Evolutionary conservation across 2,888 invertebrate species (phyloP).

Genomic region (Uropetala carovei): DNA sequence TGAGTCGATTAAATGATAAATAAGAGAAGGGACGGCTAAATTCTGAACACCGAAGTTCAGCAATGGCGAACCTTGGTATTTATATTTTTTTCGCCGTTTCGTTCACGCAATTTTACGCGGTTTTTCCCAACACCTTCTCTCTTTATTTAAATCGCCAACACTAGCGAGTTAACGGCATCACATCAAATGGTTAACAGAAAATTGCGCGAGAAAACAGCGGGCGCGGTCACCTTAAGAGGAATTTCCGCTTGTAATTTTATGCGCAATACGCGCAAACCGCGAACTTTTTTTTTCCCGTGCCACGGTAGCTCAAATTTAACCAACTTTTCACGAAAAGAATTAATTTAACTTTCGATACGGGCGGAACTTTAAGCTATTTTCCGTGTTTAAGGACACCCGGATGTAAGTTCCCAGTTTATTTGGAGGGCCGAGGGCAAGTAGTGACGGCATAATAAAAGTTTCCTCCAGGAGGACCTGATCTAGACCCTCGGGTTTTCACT

Average conservation of each 20-base stretch:
- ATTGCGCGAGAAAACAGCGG: too few relatives aligned
- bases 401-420: background rate
- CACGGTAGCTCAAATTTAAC: background rate
- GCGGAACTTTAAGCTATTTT: background rate
- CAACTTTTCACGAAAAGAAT: background rate
- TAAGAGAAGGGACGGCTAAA: too few relatives aligned
- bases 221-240: too few relatives aligned
- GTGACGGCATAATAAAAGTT: background rate
- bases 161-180: too few relatives aligned
- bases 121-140: background rate
- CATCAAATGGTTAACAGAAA: too few relatives aligned
- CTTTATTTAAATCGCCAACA: background rate
- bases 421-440: background rate
- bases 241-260: too few relatives aligned
- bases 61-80: too few relatives aligned
- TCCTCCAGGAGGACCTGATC: background rate
- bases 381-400: background rate
- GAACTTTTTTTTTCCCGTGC: background rate
- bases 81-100: too few relatives aligned
- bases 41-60: too few relatives aligned
- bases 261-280: too few relatives aligned
- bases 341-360: background rate
- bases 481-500: background rate
- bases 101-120: background rate
- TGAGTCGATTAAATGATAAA: too few relatives aligned